These are phyloP conservation scores for Drosophila quadrilineata DNA, from an alignment of 1,140 invertebrate genomes.

Conservation along the genomic window DNA sequence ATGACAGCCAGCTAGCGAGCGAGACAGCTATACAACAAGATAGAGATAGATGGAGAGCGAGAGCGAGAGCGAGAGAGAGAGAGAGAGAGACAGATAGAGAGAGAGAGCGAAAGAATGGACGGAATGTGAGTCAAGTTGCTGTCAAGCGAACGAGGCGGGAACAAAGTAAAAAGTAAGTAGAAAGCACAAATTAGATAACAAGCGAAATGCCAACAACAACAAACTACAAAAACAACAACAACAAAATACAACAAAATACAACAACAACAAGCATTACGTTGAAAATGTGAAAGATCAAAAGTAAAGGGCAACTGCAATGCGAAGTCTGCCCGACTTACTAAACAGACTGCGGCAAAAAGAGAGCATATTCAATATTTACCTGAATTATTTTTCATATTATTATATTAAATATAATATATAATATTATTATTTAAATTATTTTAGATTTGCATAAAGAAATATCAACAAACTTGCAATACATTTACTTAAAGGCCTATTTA, in stretches of 20 bases:
- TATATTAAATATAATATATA: too few relatives aligned
- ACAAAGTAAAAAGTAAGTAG: slow-evolving; percentile 39
- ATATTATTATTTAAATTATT: too few relatives aligned
- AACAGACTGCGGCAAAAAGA: too few relatives aligned
- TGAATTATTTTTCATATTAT: too few relatives aligned
- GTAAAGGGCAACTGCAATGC: neutral
- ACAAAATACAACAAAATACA: slow-evolving; percentile 2
- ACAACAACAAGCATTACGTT: neutral
- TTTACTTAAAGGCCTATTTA: too few relatives aligned
- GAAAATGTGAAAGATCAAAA: slow-evolving; percentile 1
- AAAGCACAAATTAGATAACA: slow-evolving; percentile 49
- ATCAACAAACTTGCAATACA: too few relatives aligned
- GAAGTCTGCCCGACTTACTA: too few relatives aligned
- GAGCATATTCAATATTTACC: too few relatives aligned
- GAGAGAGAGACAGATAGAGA: neutral
- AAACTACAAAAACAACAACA: neutral
- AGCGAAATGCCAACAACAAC: slow-evolving; percentile 32
- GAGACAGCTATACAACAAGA: neutral
- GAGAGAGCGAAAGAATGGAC: neutral
- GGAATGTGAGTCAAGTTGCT: slow-evolving; percentile 28
- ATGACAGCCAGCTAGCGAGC: neutral
- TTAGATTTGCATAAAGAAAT: too few relatives aligned
- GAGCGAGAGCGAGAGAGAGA: neutral
- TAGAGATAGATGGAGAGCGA: neutral
- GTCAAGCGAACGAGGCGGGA: neutral